Conservation (phyloP, 2,797 vertebrate species). For the Channa striata region DNA sequence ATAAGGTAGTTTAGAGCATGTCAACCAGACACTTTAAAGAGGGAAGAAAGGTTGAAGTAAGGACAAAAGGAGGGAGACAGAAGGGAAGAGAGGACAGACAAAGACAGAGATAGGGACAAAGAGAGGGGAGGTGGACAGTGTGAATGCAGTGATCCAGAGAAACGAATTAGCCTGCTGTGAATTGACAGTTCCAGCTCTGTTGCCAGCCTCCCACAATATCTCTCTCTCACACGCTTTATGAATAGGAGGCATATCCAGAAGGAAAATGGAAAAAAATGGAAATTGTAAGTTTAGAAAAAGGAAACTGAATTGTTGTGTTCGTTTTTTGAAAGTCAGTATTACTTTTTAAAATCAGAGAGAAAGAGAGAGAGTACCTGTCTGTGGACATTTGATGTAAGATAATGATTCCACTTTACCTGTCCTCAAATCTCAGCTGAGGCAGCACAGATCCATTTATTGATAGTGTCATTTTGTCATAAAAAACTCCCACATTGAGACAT, state of each 20-base stretch:
- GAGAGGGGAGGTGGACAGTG: constrained; percentile 22
- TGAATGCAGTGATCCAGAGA: constrained; percentile 44
- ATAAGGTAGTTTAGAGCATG: background rate
- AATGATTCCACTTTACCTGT: background rate
- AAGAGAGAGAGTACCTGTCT: background rate
- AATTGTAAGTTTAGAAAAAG: constrained; percentile 2
- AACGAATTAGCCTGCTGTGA: constrained; percentile 53
- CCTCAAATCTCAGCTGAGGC: background rate
- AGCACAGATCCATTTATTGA: constrained; percentile 6
- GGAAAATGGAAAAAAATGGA: constrained; percentile 2
- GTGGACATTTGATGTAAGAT: background rate
- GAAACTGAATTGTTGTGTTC: constrained; percentile 18
- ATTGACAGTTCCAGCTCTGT: constrained; percentile 33
- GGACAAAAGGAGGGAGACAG: background rate
- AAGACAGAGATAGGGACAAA: constrained; percentile 18
- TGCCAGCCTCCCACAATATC: background rate
- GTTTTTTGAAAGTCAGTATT: constrained; percentile 1
- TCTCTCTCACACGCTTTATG: background rate
- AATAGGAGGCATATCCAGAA: background rate
- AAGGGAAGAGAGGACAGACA: background rate
- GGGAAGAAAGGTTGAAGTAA: background rate
- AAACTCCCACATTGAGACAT: constrained; percentile 14
- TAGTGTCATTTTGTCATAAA: constrained; percentile 11
- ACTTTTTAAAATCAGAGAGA: constrained; percentile 1
- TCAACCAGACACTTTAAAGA: background rate